Conservation (phyloP, 2,797 vertebrate genomes). For the Poecilia gillii region DNA sequence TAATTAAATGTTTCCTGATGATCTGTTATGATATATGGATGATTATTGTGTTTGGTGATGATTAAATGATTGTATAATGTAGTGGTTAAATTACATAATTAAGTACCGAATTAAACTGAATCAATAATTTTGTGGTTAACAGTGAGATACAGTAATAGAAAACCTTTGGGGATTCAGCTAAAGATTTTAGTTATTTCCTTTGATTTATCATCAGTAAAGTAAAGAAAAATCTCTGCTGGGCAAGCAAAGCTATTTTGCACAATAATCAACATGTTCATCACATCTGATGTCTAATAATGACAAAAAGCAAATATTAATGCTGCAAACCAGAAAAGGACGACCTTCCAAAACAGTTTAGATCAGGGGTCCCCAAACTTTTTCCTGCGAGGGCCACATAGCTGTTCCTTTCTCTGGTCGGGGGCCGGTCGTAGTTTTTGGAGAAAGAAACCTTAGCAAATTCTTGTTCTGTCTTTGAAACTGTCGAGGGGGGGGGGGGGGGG, state of each 20-base stretch:
- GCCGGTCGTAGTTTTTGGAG: too few species aligned
- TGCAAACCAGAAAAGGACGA: background rate
- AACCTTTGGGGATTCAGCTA: constrained; percentile 27
- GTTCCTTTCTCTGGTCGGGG: too few species aligned
- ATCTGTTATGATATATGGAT: constrained; percentile 68
- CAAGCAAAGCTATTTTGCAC: background rate
- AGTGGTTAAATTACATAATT: constrained; percentile 48
- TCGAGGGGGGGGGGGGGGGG: too few species aligned
- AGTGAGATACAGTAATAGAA: constrained; percentile 39
- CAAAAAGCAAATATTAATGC: background rate
- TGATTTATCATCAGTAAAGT: background rate
- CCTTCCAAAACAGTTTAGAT: background rate
- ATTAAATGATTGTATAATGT: constrained; percentile 71
- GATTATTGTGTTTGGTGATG: constrained; percentile 71
- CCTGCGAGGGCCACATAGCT: too few species aligned
- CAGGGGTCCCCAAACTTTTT: too few species aligned
- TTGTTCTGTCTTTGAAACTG: too few species aligned
- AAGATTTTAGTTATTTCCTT: constrained; percentile 14
- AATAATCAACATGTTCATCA: background rate
- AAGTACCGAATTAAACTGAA: constrained; percentile 64
- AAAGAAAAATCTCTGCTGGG: background rate
- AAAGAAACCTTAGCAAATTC: too few species aligned
- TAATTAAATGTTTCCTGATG: constrained; percentile 79
- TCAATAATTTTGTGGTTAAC: constrained; percentile 62
- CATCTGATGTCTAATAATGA: background rate